Evolutionary conservation across 2,113 vertebrate genomes (phyloP), one percentile per base, ranked within the genome.

Genomic region (Nerophis lumbriciformis): DNA sequence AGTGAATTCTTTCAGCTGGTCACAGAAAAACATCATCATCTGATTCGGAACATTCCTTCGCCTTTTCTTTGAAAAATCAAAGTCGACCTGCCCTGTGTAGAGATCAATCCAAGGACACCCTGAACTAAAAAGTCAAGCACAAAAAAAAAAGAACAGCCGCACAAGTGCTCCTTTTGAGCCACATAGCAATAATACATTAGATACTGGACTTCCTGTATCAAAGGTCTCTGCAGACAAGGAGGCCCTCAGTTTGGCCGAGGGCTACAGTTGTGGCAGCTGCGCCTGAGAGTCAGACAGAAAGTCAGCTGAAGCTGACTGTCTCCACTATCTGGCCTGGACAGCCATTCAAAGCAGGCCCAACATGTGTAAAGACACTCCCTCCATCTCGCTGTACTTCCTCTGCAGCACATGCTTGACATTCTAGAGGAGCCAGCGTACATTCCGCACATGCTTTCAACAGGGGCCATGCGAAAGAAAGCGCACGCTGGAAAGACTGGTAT

Each of bases 401-500:
- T 77, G 56, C 54, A 61, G 71, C 62, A 86, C 78, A 47, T 88
- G 85, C 81, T 72, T 76, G 69, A 84, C 85, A 90, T 89, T 88
- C 81, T 85, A 39, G 58, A 80, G 61, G 72, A 88, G 83, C 83
- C 72, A 70, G 81, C 71, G 77, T 80, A 82, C 84, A 90, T 90
- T 88, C 85, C 83, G 75, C 63, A 62, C 81, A 79, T 90, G 74
- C 82, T 49, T 81, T 39, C 42, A 54, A 73, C 21, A 45, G 16
- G 60, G 65, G 63, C 78, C 72, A 38, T 21, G 48, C 19, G 4
- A 50, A 63, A 71, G 49, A 71, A 28, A 28, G 28, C 4, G 50
- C 58, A 16, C 11, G 51, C 44, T 50, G 56, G 73, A 63, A 28
- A 28, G 4, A 28, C 4, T 3, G 28, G 51, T 15, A 28, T 65